Evolutionary conservation across 2,888 invertebrate species (phyloP).

Genomic region (Halictus quadricinctus): DNA sequence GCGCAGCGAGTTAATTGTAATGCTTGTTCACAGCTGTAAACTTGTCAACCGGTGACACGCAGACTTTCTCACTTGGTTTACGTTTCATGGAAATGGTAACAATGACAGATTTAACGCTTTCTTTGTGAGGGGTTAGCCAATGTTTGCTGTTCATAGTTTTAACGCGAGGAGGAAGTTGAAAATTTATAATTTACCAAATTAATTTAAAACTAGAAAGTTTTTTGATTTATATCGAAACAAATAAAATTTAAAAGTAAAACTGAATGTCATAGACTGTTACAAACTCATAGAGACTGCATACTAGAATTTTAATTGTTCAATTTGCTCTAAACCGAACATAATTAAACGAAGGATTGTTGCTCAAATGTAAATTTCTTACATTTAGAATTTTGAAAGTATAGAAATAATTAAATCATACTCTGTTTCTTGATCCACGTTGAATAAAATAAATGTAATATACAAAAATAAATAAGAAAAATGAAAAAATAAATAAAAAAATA

Average conservation of each 20-base stretch:
- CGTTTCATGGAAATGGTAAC: neutral
- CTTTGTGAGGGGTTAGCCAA: neutral
- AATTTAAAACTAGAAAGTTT: neutral
- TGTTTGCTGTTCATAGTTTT: neutral
- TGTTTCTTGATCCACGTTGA: no score
- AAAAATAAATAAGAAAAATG: no score
- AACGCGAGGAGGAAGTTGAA: neutral
- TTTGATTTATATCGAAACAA: neutral
- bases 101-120: neutral
- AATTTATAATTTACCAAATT: neutral
- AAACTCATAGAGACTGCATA: neutral
- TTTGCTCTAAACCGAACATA: neutral
- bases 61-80: conserved; percentile 8
- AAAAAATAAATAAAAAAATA: no score
- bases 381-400: neutral
- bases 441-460: no score
- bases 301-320: neutral
- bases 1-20: neutral
- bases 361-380: neutral
- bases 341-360: neutral
- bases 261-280: no score
- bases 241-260: neutral
- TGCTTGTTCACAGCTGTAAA: neutral
- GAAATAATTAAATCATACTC: no score
- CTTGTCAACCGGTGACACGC: conserved; percentile 2